Evolutionary conservation across 2,888 invertebrate genomes (phyloP), one percentile per base, ranked within the genome.

Genomic region (Odontomyia ornata): DNA sequence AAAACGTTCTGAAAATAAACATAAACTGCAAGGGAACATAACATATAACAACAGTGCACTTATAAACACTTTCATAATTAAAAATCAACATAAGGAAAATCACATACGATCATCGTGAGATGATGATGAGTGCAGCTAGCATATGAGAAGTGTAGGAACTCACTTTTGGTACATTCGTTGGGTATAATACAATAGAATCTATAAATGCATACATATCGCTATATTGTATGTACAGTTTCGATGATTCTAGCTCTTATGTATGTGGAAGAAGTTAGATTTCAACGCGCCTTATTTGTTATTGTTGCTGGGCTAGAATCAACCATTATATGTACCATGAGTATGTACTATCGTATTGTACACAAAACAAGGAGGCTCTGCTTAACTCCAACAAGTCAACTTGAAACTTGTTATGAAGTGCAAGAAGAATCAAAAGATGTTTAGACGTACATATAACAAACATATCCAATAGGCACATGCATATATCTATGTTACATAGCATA

Each of bases 41-140:
- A 56, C 72, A 18, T 25, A 71, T 27, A 71, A 27, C 57, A 72
- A 57, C 72, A 72, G 72, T 23, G 36, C 72, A 72, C 72, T 72
- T 36, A 72, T 72, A 72, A 72, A 72, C 72, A 72, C 72, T 72
- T 57, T 72, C 72, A 56, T 72, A 72, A 72, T 72, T 72, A 72
- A 72, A 72, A 72, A 72, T 72, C 72, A 72, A 57, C 72, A 72
- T 57, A 72, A 56, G 72, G 43, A 67, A 67, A 67, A 67, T 67
- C 67, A 36, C 64, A 64, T 64, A 64, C 28, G 64, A 64, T 23
- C 3, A 36, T 36, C 36, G 9, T 9, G 9, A 36, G 36, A 36
- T 64, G 64, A 71, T 28, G 69, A 27, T 52, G 71, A 71, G 7
- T 52, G 47, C 47, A 71, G 21, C 28, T 7, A 36, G 9, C 36